Evolutionary conservation across 1,140 invertebrate genomes (phyloP).

Genomic region (Drosophila grimshawi): DNA sequence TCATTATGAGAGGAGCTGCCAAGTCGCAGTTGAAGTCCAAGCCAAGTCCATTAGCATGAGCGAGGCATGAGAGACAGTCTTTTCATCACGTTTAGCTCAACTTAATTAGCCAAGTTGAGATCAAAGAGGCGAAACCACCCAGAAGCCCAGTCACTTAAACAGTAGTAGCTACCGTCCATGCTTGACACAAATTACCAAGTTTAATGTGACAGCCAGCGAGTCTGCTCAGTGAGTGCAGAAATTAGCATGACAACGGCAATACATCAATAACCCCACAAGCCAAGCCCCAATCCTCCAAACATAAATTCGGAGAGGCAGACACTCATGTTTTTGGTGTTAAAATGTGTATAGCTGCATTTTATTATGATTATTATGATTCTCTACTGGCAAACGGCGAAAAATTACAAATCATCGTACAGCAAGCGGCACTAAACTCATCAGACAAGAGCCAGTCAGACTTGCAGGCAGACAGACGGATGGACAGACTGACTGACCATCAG

Average conservation of each 20-base stretch:
- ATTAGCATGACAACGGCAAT: constrained; percentile 79
- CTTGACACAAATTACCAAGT: constrained; percentile 78
- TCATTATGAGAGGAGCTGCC: constrained; percentile 3
- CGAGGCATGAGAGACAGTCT: constrained; percentile 35
- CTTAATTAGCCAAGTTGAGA: constrained; percentile 66
- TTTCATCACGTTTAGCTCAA: constrained; percentile 71
- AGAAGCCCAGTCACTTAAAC: constrained; percentile 66
- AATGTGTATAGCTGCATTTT: constrained; percentile 82
- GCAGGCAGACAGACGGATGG: constrained; percentile 6
- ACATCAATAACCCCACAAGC: constrained; percentile 52
- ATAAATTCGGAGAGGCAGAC: constrained; percentile 30
- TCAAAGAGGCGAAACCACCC: constrained; percentile 65
- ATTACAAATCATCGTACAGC: constrained; percentile 76
- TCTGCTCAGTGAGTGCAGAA: constrained; percentile 27
- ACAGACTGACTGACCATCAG: constrained; percentile 28
- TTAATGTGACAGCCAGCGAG: constrained; percentile 68
- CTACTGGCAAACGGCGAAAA: constrained; percentile 66
- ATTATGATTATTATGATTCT: constrained; percentile 83
- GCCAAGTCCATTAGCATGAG: constrained; percentile 27
- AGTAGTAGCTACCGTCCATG: constrained; percentile 67
- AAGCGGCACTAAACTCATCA: constrained; percentile 76
- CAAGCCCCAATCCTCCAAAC: constrained; percentile 8
- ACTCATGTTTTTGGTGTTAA: constrained; percentile 79
- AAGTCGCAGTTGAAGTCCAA: not conserved
- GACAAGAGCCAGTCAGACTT: constrained; percentile 45